Conservation (phyloP, 37 sponge, comb jelly and placozoan genomes). For the Cliona cf. orientalis region DNA sequence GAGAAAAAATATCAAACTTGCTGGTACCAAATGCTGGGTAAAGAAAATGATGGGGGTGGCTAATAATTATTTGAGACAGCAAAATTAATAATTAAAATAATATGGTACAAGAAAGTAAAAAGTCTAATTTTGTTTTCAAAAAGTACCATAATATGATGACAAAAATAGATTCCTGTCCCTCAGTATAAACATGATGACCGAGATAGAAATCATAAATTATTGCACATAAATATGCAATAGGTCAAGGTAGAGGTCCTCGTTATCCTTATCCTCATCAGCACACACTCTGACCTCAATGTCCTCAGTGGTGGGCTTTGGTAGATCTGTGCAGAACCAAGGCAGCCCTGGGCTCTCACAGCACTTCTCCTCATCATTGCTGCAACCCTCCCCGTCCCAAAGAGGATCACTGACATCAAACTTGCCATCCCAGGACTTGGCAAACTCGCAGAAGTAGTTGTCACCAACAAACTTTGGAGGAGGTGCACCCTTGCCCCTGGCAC, state of each 20-base stretch:
- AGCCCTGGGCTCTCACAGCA: constrained; percentile 33
- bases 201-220: constrained; percentile 7
- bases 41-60: too few relatives aligned
- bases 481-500: not conserved
- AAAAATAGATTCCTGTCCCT: not conserved
- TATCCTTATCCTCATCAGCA: constrained; percentile 5
- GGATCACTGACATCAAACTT: constrained; percentile 32
- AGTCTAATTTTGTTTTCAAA: not conserved
- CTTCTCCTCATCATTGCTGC: not conserved
- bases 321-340: constrained; percentile 47
- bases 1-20: too few relatives aligned
- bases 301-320: constrained; percentile 19
- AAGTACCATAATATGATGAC: not conserved
- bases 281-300: constrained; percentile 67
- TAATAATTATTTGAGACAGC: too few relatives aligned
- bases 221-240: constrained; percentile 41
- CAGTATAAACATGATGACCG: not conserved
- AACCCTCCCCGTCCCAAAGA: constrained; percentile 60
- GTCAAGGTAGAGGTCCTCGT: constrained; percentile 52
- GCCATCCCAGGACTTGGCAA: not conserved
- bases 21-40: too few relatives aligned
- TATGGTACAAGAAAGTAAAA: not conserved
- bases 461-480: constrained; percentile 17
- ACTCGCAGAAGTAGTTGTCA: constrained; percentile 40
- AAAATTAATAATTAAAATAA: too few relatives aligned